Percentiles rank a stretch among this genome's conserved stretches.
phyloP scores from a whole-genome alignment of 2,888 invertebrate genomes.

The Uropetala carovei region DNA sequence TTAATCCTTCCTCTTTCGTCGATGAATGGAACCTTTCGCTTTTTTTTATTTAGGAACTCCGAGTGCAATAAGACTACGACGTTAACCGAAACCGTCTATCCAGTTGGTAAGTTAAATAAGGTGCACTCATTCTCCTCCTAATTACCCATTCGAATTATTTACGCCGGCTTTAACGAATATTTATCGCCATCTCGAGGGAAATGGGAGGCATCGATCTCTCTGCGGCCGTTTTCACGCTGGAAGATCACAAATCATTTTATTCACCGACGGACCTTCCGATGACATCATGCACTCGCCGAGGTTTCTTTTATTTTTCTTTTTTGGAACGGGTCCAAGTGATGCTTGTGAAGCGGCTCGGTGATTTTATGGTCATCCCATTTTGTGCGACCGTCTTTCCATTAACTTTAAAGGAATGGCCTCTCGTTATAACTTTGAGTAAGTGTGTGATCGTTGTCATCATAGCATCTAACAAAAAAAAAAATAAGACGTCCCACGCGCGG shows the following conservation, averaged over 20 bases:
- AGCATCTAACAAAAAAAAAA: neutral
- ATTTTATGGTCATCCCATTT: constrained; percentile 5
- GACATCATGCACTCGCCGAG: neutral
- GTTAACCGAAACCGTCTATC: neutral
- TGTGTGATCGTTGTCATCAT: neutral
- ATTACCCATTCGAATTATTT: neutral
- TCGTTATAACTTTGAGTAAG: constrained; percentile 9
- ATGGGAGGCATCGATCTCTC: neutral
- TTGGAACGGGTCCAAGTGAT: neutral
- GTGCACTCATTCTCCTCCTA: neutral
- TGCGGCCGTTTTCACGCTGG: neutral
- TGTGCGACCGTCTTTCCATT: neutral
- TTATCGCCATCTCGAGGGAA: neutral
- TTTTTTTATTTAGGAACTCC: no score
- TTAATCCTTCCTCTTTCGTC: no score
- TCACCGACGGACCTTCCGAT: neutral
- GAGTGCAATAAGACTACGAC: no score
- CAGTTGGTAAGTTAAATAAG: neutral
- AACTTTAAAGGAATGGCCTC: neutral
- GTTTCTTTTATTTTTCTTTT: no score
- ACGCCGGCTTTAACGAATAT: neutral
- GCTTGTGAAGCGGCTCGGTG: neutral
- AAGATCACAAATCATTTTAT: constrained; percentile 15
- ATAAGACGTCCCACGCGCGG: neutral
- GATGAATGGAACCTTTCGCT: no score